Evolutionary conservation across 2,797 vertebrate genomes (phyloP).

Genomic region (Apodemus agrarius): DNA sequence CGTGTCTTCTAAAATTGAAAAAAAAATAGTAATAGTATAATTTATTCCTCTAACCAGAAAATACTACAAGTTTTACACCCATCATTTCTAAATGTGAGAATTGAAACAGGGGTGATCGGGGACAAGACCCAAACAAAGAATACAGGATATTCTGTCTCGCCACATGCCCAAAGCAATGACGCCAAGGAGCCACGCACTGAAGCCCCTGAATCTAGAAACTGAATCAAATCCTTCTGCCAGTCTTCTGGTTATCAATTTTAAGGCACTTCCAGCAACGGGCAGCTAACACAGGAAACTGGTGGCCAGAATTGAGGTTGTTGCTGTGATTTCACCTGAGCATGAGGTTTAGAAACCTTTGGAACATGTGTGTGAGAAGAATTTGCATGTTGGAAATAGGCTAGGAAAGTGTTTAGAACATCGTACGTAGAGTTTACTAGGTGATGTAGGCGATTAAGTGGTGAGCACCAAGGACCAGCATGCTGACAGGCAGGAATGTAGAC

Average conservation of each 20-base stretch:
- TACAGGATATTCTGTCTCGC: no score
- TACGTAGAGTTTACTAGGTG: neutral
- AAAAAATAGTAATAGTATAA: neutral
- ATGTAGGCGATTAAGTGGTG: neutral
- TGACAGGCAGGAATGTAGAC: no score
- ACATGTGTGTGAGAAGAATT: neutral
- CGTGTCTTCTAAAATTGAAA: neutral
- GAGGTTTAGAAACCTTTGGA: neutral
- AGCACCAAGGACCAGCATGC: no score
- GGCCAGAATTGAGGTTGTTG: neutral
- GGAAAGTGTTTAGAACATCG: neutral
- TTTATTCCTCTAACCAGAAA: neutral
- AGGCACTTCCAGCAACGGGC: neutral
- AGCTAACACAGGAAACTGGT: neutral
- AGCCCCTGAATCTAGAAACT: neutral
- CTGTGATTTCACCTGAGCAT: neutral
- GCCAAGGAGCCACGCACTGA: neutral
- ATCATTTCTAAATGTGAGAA: neutral
- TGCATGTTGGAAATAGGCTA: neutral
- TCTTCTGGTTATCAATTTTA: neutral
- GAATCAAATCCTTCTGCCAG: neutral
- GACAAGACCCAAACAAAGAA: neutral
- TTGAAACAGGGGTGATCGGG: neutral
- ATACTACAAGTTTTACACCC: neutral
- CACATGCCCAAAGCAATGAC: neutral